Percentiles rank a stretch among this genome's conserved stretches.
These are phyloP conservation scores for Equus przewalskii DNA, from an alignment of 2,113 vertebrate genomes.

Conservation along the genomic window DNA sequence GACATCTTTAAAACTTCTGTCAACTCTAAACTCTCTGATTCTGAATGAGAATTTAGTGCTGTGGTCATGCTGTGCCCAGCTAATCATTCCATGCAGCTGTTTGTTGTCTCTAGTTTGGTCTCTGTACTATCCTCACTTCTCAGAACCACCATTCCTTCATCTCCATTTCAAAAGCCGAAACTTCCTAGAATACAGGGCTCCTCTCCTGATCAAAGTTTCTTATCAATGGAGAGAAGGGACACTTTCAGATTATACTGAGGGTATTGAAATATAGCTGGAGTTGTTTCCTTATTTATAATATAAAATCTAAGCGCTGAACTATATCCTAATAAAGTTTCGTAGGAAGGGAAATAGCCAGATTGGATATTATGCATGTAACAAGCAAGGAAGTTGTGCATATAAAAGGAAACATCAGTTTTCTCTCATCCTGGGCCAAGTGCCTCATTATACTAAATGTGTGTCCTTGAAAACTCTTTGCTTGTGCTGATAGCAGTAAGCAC, in stretches of 20 bases:
- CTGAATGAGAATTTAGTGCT: background rate
- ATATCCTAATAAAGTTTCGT: constrained; percentile 51
- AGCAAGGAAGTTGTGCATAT: constrained; percentile 14
- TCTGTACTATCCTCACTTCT: background rate
- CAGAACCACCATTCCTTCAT: background rate
- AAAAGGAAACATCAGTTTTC: constrained; percentile 59
- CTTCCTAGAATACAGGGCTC: constrained; percentile 9
- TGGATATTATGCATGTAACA: background rate
- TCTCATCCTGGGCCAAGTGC: constrained; percentile 61
- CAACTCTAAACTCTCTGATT: background rate
- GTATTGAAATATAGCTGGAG: background rate
- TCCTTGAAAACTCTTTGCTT: constrained; percentile 55
- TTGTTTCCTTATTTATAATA: constrained; percentile 11
- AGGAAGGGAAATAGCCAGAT: constrained; percentile 49
- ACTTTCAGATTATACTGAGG: background rate
- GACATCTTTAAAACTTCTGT: background rate
- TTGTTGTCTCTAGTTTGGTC: background rate
- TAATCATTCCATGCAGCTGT: background rate
- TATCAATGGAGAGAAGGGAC: background rate
- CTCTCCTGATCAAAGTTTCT: constrained; percentile 47
- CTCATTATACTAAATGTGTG: constrained; percentile 10
- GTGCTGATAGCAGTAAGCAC: background rate
- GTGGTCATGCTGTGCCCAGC: background rate
- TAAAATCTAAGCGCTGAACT: constrained; percentile 47
- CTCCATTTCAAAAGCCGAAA: constrained; percentile 2